Evolutionary conservation across 35 echinoderm and acorn worm genomes (phyloP).

Genomic region (Lytechinus variegatus): DNA sequence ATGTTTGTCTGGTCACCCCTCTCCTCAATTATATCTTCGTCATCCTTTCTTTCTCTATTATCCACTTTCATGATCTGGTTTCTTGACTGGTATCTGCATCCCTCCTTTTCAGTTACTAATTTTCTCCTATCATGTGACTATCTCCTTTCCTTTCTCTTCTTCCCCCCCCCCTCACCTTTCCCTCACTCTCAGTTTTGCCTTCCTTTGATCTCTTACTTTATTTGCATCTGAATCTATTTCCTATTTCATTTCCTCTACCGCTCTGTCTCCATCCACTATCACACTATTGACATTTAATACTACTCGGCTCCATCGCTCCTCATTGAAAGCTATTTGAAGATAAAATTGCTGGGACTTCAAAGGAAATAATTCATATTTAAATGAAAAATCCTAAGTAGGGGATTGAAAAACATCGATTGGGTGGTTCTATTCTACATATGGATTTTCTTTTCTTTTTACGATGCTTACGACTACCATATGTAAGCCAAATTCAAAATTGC

Average conservation of each 20-base stretch:
- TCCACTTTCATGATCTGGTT: too few relatives aligned
- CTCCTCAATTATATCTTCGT: too few relatives aligned
- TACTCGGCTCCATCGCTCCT: background rate
- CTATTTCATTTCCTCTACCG: background rate
- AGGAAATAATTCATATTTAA: background rate
- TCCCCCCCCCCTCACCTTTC: background rate
- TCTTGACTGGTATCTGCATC: too few relatives aligned
- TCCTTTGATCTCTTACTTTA: background rate
- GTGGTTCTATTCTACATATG: background rate
- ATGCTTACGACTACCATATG: too few relatives aligned
- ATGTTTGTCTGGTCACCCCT: background rate
- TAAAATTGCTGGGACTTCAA: background rate
- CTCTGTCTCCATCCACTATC: background rate
- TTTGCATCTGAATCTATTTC: background rate
- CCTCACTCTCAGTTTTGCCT: too few relatives aligned
- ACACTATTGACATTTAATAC: background rate
- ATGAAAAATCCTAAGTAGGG: background rate
- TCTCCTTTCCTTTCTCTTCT: background rate
- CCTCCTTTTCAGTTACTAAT: too few relatives aligned
- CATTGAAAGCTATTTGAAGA: background rate
- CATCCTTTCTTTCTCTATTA: too few relatives aligned
- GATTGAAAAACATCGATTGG: background rate
- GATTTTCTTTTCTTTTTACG: too few relatives aligned
- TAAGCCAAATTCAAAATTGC: too few relatives aligned
- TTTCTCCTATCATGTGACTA: too few relatives aligned